Conservation (phyloP, 2,797 vertebrate species). For the Lacerta agilis region DNA sequence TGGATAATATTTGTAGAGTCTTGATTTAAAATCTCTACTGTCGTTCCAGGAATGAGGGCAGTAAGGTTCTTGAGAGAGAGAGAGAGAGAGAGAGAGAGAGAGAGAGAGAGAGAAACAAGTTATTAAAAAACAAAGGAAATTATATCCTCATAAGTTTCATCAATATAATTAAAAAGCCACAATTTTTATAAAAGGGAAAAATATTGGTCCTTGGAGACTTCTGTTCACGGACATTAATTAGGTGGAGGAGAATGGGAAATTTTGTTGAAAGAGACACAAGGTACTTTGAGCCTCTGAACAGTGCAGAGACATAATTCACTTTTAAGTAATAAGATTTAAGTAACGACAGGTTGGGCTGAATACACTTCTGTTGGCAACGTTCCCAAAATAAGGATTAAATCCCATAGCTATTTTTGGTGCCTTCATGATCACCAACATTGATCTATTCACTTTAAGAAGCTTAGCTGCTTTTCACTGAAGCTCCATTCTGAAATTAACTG, state of each 20-base stretch:
- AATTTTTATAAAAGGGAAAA: too few relatives aligned
- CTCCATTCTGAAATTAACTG: neutral
- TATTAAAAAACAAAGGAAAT: neutral
- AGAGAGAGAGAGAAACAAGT: too few relatives aligned
- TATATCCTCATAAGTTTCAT: neutral
- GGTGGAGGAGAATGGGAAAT: neutral
- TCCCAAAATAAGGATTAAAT: conserved; percentile 48
- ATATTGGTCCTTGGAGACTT: neutral
- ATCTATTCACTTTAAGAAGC: conserved; percentile 59
- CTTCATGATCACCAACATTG: conserved; percentile 30
- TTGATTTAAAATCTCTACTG: conserved; percentile 94
- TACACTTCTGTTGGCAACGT: conserved; percentile 37
- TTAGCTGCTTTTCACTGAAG: conserved; percentile 48
- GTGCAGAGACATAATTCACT: conserved; percentile 6
- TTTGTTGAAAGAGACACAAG: neutral
- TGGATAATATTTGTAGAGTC: conserved; percentile 99
- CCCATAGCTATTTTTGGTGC: conserved; percentile 61
- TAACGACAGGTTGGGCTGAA: conserved; percentile 58
- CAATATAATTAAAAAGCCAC: neutral
- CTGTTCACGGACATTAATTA: neutral
- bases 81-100: neutral
- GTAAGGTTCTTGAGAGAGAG: conserved; percentile 87
- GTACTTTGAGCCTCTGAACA: neutral
- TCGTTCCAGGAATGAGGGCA: conserved; percentile 93
- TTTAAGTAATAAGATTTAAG: conserved; percentile 71